Percentiles rank a stretch among this genome's conserved stretches.
These are phyloP conservation scores for Drosophila subquinaria DNA, from an alignment of 2,888 invertebrate species.

Conservation along the genomic window DNA sequence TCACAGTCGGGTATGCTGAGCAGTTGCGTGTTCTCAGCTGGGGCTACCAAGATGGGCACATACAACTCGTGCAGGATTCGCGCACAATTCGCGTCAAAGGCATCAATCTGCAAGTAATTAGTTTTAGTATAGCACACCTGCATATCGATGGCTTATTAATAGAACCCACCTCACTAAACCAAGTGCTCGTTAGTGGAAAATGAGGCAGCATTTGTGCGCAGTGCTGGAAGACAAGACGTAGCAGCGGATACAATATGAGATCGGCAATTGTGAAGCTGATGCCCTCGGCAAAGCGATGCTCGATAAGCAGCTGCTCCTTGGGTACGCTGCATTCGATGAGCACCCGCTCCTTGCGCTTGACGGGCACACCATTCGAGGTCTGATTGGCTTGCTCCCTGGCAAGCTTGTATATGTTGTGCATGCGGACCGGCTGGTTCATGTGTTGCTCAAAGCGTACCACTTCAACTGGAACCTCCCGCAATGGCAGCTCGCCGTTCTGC, in stretches of 20 bases:
- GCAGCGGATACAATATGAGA: conserved; percentile 91
- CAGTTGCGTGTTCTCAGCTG: conserved; percentile 41
- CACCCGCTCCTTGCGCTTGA: conserved; percentile 82
- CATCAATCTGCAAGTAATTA: conserved; percentile 72
- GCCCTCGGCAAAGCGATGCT: conserved; percentile 94
- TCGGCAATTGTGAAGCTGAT: conserved; percentile 93
- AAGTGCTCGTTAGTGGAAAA: conserved; percentile 88
- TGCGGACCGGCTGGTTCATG: conserved; percentile 92
- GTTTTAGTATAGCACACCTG: too few species aligned
- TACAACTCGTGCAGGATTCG: conserved; percentile 74
- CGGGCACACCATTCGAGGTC: conserved; percentile 46
- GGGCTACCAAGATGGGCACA: conserved; percentile 39
- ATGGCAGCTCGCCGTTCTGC: conserved; percentile 84
- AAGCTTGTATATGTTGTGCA: conserved; percentile 94
- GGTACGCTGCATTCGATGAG: conserved; percentile 86
- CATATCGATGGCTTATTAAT: background rate
- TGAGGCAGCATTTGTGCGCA: conserved; percentile 75
- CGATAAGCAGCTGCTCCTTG: conserved; percentile 83
- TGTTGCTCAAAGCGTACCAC: conserved; percentile 93
- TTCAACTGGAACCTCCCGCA: conserved; percentile 88
- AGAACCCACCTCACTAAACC: conserved; percentile 87
- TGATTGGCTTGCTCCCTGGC: conserved; percentile 87
- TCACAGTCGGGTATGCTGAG: conserved; percentile 80
- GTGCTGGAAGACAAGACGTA: conserved; percentile 87
- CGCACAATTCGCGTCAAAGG: conserved; percentile 71